Evolutionary conservation across 2,113 vertebrate genomes (phyloP), one percentile per base, ranked within the genome.

Genomic region (Galeopterus variegatus): DNA sequence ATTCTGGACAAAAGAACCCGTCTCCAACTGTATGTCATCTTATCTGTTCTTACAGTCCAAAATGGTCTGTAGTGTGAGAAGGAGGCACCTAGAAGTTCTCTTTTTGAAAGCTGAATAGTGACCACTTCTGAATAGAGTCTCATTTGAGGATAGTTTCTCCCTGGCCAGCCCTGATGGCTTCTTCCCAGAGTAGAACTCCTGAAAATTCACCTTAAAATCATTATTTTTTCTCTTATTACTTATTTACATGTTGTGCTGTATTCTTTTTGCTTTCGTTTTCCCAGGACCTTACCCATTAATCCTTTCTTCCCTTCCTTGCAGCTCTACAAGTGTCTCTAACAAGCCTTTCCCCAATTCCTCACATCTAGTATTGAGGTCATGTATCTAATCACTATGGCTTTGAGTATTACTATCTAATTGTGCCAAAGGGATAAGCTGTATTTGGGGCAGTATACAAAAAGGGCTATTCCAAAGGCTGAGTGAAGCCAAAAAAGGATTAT

Each of bases 91-190:
- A 67, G 58, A 85, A 21, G 8, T 92, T 93, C 70, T 75, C 52
- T 72, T 67, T 54, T 54, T 76, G 41, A 88, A 82, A 86, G 48
- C 26, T 96, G 76, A 33, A 41, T 31, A 62, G 48, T 75, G 24
- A 84, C 31, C n/a, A 84, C 62, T 91, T 75, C 80, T 84, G 79
- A 94, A n/a, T 58, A 56, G 48, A 54, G 23, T 77, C n/a, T 84
- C 19, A 21, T 12, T n/a, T 0, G 45, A 91, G n/a, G 14, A 56
- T 80, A 45, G 3, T 87, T 73, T 31, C 58, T 94, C 33, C 17
- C 5, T 83, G 14, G 88, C 41, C 23, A 90, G 15, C 87, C 75
- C 45, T 70, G 65, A 15, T 21, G 31, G 24, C 50, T 26, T 82
- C 50, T 88, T 58, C 17, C 26, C 28, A 88, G 31, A 52, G 4